Evolutionary conservation across 2,113 vertebrate species (phyloP), one percentile per base, ranked within the genome.

Genomic region (Xiphophorus hellerii): DNA sequence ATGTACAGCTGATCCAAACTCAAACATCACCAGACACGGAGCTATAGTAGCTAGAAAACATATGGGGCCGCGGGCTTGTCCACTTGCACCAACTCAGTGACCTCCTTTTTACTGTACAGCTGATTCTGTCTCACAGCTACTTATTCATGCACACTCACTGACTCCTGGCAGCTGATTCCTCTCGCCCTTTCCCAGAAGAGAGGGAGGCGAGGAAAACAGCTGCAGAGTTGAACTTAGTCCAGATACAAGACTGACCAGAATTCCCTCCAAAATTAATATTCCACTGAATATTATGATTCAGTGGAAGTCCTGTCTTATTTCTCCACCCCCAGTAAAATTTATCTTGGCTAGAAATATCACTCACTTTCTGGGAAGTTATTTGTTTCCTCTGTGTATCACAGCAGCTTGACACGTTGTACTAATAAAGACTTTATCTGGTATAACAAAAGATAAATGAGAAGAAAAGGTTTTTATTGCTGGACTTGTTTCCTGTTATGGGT

Each of bases 191-290:
- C 81, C 80, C 83, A 81, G 83, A 87, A 81, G 76, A 39, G 37
- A 54, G 68, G 42, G 85, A 81, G 78, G 76, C 68, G 76, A 76
- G 74, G 77, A 86, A 90, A 87, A 85, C 85, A 90, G 89, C 83
- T 89, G 89, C n/a, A 27, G 60, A 0, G 54, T 73, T 78, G 81
- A 82, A 69, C 77, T 78, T 71, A 30, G 62, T 75, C 80, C 84
- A 86, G 66, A 73, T 63, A 73, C 62, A 8, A 20, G 37, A 54
- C 73, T 65, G 69, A 79, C 22, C 66, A 29, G 39, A 80, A 73
- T 81, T 67, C 71, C 76, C 83, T 30, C 64, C 44, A 17, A 75
- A 82, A 60, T 76, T 69, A 14, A 31, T 76, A 70, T 42, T 14
- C 37, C 71, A 78, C 35, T 37, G 35, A 67, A 35, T 60, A 9